These are phyloP conservation scores for Triops longicaudatus DNA, from an alignment of 1,140 invertebrate species.

Conservation along the genomic window DNA sequence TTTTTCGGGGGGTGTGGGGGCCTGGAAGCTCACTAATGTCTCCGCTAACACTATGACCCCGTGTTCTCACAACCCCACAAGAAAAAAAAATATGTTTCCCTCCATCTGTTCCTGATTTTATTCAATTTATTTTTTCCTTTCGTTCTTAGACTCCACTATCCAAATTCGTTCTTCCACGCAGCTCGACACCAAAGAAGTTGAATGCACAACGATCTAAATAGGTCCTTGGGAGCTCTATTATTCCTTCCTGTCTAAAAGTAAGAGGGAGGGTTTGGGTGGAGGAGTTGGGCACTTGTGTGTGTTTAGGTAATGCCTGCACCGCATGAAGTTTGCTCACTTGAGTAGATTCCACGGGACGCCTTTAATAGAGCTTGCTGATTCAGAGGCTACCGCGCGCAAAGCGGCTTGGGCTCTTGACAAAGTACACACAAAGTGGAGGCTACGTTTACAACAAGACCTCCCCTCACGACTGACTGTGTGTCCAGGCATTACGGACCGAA, in stretches of 20 bases:
- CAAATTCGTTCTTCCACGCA: too few relatives aligned
- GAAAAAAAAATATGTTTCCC: background rate
- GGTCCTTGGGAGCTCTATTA: background rate
- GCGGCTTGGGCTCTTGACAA: constrained; percentile 4
- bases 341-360: background rate
- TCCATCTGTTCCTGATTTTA: background rate
- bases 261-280: too few relatives aligned
- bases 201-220: too few relatives aligned
- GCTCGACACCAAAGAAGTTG: too few relatives aligned
- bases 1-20: background rate
- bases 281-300: background rate
- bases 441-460: background rate
- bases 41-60: background rate
- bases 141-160: too few relatives aligned
- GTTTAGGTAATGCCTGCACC: constrained; percentile 14
- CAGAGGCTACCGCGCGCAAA: background rate
- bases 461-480: too few relatives aligned
- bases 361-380: constrained; percentile 11
- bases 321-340: constrained; percentile 14
- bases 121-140: background rate
- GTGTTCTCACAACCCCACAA: background rate
- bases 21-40: background rate
- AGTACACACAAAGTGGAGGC: background rate
- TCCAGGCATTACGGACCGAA: too few relatives aligned
- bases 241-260: background rate